A percentile compares a stretch with the other conserved stretches of the same genome.
Evolutionary conservation across 1,140 invertebrate species (phyloP).

Genomic region (Pseudomyrmex flavicornis): DNA sequence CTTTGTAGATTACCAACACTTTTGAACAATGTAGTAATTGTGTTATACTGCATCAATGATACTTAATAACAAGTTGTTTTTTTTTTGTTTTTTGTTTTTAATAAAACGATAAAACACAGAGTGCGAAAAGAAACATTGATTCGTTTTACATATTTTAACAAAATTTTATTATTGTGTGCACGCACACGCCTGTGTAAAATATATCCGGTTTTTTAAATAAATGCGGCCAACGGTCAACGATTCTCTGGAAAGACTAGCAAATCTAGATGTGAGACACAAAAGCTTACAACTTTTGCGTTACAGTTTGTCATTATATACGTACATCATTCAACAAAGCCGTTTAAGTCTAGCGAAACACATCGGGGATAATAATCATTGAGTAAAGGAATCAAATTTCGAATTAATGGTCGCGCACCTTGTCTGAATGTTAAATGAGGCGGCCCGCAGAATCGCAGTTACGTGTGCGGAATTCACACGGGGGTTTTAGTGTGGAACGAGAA

Average conservation of each 20-base stretch:
- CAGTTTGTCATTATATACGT: constrained; percentile 25
- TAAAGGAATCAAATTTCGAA: constrained; percentile 71
- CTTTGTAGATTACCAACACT: not conserved
- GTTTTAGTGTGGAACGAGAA: constrained; percentile 50
- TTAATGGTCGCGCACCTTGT: constrained; percentile 66
- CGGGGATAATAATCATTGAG: constrained; percentile 69
- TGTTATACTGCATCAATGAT: not conserved
- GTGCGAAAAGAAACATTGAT: not conserved
- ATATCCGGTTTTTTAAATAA: constrained; percentile 27
- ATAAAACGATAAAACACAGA: not conserved
- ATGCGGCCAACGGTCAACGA: not conserved
- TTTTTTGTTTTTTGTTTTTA: no score
- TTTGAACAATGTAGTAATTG: not conserved
- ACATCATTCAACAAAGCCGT: constrained; percentile 16
- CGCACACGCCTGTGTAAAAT: not conserved
- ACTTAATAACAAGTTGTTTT: not conserved
- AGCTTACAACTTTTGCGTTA: constrained; percentile 5
- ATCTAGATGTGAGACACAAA: constrained; percentile 23
- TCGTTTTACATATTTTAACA: constrained; percentile 11
- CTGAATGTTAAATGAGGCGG: constrained; percentile 73
- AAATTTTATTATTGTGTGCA: not conserved
- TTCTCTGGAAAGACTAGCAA: not conserved
- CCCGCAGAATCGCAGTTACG: constrained; percentile 56
- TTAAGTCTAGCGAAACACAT: not conserved
- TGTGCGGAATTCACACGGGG: constrained; percentile 53